phyloP scores from a whole-genome alignment of 2,797 vertebrate genomes.

The Sylvia borin region DNA sequence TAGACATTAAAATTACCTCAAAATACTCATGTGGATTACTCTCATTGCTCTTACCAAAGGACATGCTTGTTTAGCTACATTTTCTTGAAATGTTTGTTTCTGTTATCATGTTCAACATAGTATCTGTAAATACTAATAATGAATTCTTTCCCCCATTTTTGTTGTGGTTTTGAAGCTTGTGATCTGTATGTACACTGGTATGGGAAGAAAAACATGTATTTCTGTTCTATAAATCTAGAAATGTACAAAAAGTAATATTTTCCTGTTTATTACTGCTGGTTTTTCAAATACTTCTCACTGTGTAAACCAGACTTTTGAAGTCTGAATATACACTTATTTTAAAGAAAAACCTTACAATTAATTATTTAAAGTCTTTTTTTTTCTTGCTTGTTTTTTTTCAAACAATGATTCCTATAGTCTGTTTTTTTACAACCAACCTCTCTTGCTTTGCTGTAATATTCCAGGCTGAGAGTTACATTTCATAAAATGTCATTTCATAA shows the following conservation, averaged over 20 bases:
- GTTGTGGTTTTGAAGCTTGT: background rate
- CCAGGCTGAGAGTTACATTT: background rate
- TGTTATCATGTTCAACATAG: background rate
- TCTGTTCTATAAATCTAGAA: background rate
- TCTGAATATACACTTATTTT: background rate
- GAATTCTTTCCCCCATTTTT: background rate
- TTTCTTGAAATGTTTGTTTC: background rate
- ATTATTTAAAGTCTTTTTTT: background rate
- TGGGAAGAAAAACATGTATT: background rate
- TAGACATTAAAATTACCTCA: background rate
- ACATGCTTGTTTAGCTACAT: background rate
- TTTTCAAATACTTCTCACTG: background rate
- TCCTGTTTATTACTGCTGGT: background rate
- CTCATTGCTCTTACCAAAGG: background rate
- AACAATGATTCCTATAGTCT: background rate
- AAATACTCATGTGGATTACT: background rate
- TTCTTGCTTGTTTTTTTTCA: background rate
- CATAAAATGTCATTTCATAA: background rate
- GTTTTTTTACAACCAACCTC: background rate
- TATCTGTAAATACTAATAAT: background rate
- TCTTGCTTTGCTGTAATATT: background rate
- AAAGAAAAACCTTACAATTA: background rate
- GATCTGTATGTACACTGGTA: background rate
- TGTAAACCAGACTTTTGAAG: background rate
- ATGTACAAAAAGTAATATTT: background rate